A percentile compares a stretch with the other conserved stretches of the same genome.
Conservation (phyloP, 2,797 vertebrate genomes). For the Enteromius argenteus region DNA sequence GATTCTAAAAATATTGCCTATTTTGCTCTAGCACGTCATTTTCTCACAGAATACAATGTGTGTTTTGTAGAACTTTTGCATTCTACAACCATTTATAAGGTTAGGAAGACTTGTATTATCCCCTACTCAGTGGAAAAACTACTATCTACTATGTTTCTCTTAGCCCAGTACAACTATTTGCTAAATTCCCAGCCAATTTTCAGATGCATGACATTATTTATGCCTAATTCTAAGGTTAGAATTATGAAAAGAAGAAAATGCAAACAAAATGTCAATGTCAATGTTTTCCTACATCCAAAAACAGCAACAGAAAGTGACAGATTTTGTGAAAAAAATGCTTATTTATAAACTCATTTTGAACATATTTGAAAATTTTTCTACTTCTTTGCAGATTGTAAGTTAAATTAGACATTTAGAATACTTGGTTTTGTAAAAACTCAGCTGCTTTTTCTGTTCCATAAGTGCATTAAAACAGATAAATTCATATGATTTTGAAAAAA, state of each 20-base stretch:
- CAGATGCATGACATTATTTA: not conserved
- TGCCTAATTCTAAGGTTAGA: not conserved
- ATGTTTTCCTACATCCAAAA: not conserved
- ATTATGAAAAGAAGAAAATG: not conserved
- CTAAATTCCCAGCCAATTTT: not conserved
- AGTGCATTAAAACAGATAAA: not conserved
- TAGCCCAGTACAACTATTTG: not conserved
- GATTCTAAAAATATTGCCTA: not conserved
- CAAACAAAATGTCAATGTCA: not conserved
- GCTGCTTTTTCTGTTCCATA: not conserved
- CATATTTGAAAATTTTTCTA: not conserved
- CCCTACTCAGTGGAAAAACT: not conserved
- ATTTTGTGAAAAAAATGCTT: not conserved
- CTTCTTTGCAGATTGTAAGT: not conserved
- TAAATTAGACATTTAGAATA: not conserved
- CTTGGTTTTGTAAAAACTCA: not conserved
- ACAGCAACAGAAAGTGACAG: not conserved
- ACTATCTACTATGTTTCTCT: not conserved
- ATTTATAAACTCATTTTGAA: not conserved
- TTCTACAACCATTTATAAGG: not conserved
- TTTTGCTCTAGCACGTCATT: not conserved
- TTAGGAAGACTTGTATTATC: not conserved
- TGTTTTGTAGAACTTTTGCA: not conserved
- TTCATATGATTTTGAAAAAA: not conserved
- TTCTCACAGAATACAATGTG: not conserved